phyloP scores from a whole-genome alignment of 2,113 vertebrate species.

The Casuarius casuarius region DNA sequence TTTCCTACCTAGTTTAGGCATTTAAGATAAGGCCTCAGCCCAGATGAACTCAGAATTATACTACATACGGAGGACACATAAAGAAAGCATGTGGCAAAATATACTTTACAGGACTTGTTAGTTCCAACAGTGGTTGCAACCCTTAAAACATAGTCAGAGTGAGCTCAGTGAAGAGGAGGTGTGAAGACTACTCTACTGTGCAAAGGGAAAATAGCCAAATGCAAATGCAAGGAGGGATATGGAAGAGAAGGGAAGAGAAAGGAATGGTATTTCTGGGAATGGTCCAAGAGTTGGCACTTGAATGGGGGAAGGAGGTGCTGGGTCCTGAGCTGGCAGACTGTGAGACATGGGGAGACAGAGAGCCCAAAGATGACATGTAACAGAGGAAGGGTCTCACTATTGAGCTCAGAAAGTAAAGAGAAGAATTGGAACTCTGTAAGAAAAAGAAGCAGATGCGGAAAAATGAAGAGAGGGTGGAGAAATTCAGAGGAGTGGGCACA shows the following conservation, averaged over 20 bases:
- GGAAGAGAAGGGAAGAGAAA: neutral
- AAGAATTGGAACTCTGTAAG: neutral
- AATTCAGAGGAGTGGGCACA: neutral
- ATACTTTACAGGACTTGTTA: neutral
- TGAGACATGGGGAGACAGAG: neutral
- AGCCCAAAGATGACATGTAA: neutral
- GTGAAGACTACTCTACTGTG: slow-evolving; percentile 29
- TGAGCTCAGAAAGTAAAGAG: neutral
- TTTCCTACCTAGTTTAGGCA: too few species aligned
- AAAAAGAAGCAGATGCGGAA: neutral
- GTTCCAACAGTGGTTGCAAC: slow-evolving; percentile 16
- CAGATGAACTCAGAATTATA: neutral
- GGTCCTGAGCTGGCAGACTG: slow-evolving; percentile 7
- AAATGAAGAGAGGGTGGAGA: neutral
- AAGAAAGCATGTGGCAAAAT: neutral
- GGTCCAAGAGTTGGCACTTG: neutral
- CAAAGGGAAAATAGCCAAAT: neutral
- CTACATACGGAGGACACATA: neutral
- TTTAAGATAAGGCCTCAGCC: neutral
- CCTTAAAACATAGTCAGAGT: slow-evolving; percentile 25
- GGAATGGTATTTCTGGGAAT: neutral
- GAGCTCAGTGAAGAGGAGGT: slow-evolving; percentile 55
- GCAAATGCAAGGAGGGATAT: neutral
- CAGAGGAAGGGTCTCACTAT: neutral
- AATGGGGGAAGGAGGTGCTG: neutral